These are phyloP conservation scores for Orthonevra nobilis DNA, from an alignment of 2,888 invertebrate species.

Conservation along the genomic window DNA sequence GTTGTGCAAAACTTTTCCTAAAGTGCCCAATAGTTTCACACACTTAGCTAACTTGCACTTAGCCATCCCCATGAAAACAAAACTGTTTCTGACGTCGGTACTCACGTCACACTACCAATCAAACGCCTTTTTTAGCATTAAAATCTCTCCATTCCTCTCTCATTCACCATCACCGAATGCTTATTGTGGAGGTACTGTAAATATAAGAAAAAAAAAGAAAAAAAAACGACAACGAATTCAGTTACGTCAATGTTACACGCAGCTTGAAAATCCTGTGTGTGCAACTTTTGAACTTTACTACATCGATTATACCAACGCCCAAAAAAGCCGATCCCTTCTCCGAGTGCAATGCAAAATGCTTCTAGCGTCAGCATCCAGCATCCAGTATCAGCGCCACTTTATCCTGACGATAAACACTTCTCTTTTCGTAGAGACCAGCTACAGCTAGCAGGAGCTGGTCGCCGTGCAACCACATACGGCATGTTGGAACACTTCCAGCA, in stretches of 20 bases:
- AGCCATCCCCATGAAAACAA: background rate
- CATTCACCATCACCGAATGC: background rate
- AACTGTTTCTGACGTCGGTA: conserved; percentile 6
- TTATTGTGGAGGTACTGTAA: background rate
- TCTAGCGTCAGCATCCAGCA: conserved; percentile 11
- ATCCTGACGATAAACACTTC: conserved; percentile 25
- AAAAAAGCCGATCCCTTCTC: conserved; percentile 43
- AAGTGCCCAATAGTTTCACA: no score
- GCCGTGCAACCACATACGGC: conserved; percentile 57
- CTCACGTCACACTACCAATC: conserved; percentile 18
- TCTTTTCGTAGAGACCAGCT: conserved; percentile 7
- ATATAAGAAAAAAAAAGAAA: no score
- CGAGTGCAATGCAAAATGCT: conserved; percentile 42
- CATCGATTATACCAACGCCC: conserved; percentile 67
- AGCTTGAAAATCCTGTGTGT: conserved; percentile 31
- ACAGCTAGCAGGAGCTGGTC: conserved; percentile 17
- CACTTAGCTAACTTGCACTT: background rate
- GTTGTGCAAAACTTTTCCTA: no score
- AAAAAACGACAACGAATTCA: conserved; percentile 28
- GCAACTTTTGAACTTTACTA: conserved; percentile 64
- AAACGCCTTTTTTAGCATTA: background rate
- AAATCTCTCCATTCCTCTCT: no score
- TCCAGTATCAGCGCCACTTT: conserved; percentile 9
- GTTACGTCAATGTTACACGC: conserved; percentile 58
- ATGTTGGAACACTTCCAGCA: conserved; percentile 60